These are phyloP conservation scores for Drosophila micromelanica DNA, from an alignment of 1,140 invertebrate genomes.

Conservation along the genomic window DNA sequence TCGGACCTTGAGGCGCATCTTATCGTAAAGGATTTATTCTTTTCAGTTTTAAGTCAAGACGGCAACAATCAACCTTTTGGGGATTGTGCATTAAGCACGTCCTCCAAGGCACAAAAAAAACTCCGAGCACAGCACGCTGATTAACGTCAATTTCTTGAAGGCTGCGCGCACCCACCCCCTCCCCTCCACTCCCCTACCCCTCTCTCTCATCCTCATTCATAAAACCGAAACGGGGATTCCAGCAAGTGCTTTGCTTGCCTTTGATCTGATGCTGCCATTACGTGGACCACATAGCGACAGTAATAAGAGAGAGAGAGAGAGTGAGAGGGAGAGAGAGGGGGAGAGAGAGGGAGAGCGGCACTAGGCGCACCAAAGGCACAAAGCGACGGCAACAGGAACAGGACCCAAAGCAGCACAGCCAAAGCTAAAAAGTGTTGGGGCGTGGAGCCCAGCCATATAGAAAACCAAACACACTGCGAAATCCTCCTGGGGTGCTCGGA, in stretches of 20 bases:
- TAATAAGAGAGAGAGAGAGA: slow-evolving; percentile 65
- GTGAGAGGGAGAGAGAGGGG: too few relatives aligned
- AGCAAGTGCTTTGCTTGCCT: slow-evolving; percentile 47
- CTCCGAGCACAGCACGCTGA: slow-evolving; percentile 39
- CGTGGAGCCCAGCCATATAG: slow-evolving; percentile 31
- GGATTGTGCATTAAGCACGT: slow-evolving; percentile 45
- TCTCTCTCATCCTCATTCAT: too few relatives aligned
- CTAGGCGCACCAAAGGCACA: slow-evolving; percentile 50
- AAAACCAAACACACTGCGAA: slow-evolving; percentile 32
- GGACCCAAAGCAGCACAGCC: slow-evolving; percentile 41
- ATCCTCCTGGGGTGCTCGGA: slow-evolving; percentile 54
- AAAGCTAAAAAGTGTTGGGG: slow-evolving; percentile 35
- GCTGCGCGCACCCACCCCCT: too few relatives aligned
- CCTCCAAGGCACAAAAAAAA: slow-evolving; percentile 30
- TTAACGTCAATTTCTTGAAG: slow-evolving; percentile 46
- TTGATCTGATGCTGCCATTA: slow-evolving; percentile 70
- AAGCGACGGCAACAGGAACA: slow-evolving; percentile 31
- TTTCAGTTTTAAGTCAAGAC: slow-evolving; percentile 51
- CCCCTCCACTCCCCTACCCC: too few relatives aligned
- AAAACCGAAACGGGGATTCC: slow-evolving; percentile 1
- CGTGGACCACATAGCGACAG: slow-evolving; percentile 46
- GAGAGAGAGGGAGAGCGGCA: too few relatives aligned
- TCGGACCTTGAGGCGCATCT: slow-evolving; percentile 51
- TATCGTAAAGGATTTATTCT: slow-evolving; percentile 69
- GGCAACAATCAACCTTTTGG: slow-evolving; percentile 66